Base-by-base conservation (phyloP, 2,888 invertebrate genomes). In the Dioctria rufipes region DNA sequence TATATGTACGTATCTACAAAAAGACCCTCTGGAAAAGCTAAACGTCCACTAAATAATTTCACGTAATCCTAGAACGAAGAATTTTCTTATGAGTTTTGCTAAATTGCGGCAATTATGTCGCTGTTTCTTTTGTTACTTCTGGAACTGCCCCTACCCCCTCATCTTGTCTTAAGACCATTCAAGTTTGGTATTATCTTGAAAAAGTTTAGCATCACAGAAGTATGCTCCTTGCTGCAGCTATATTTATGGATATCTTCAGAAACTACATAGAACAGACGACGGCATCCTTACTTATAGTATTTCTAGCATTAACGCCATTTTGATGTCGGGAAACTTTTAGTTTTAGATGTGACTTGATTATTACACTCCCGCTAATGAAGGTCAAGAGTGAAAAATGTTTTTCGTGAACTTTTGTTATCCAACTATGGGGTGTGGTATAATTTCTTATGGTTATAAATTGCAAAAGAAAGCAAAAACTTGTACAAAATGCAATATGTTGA, bases 51-150 rank as follows among this genome's bases (percentile, higher is more conserved):
- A 73, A 73, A 73, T 60, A 73, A 58, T 73, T 73, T 73, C 73
- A 60, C 73, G 73, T 73, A 73, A 73, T 73, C 73, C 73, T 58
- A 39, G 3, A 60, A 9, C 42, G 60, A 73, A 9, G 73, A 58
- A 73, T 58, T 73, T 73, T 73, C 73, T 73, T 73, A 73, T 73
- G 73, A 73, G 73, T 73, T 73, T 58, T 73, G 58, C 73, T 73
- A 73, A 73, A 73, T 73, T 73, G 73, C 73, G 42, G 73, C 60
- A 73, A 73, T 73, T 73, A 73, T 73, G 60, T 73, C 58, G 73
- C 60, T 73, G 60, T 60, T 60, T 73, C 60, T 73, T 73, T 73
- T 73, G 73, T 60, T 61, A 61, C 61, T 61, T 37, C 54, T 8
- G 54, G 11, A n/a, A 54, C 8, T n/a, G 37, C 39, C 58, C 2